Conservation (phyloP, 2,888 invertebrate species). For the Drosophila emarginata region DNA sequence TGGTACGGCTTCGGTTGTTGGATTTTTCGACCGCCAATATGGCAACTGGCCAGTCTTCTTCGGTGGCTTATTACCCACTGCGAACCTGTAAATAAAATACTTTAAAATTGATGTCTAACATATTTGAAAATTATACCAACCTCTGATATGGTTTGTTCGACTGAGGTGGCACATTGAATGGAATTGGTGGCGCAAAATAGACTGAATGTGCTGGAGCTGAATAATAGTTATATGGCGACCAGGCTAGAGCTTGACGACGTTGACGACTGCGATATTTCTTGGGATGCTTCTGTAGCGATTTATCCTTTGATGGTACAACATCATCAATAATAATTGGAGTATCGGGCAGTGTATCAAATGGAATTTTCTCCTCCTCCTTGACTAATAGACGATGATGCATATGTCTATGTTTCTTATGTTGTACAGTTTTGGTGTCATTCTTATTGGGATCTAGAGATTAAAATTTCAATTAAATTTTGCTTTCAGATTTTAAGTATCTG, state of each 20-base stretch:
- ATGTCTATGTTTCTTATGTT: slow-evolving; percentile 55
- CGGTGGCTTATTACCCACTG: slow-evolving; percentile 47
- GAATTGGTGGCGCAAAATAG: not conserved
- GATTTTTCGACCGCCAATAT: slow-evolving; percentile 18
- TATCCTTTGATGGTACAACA: slow-evolving; percentile 53
- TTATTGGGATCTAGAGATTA: slow-evolving; percentile 59
- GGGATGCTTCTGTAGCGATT: slow-evolving; percentile 60
- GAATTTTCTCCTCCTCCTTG: slow-evolving; percentile 62
- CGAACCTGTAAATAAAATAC: slow-evolving; percentile 26
- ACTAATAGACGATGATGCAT: slow-evolving; percentile 55
- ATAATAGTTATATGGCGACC: not conserved
- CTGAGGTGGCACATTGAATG: slow-evolving; percentile 26
- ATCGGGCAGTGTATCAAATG: slow-evolving; percentile 76
- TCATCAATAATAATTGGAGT: slow-evolving; percentile 61
- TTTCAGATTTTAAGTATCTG: not conserved
- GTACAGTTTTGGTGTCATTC: slow-evolving; percentile 42
- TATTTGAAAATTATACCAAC: slow-evolving; percentile 9
- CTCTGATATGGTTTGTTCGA: slow-evolving; percentile 7
- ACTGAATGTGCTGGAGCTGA: not conserved
- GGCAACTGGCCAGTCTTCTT: slow-evolving; percentile 24
- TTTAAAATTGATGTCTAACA: too few species aligned
- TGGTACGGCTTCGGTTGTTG: not conserved
- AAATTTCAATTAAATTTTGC: not conserved
- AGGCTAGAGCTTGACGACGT: slow-evolving; percentile 61
- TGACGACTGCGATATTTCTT: slow-evolving; percentile 74